Evolutionary conservation across 2,888 invertebrate genomes (phyloP), one percentile per base, ranked within the genome.

Genomic region (Eupithecia abbreviata): DNA sequence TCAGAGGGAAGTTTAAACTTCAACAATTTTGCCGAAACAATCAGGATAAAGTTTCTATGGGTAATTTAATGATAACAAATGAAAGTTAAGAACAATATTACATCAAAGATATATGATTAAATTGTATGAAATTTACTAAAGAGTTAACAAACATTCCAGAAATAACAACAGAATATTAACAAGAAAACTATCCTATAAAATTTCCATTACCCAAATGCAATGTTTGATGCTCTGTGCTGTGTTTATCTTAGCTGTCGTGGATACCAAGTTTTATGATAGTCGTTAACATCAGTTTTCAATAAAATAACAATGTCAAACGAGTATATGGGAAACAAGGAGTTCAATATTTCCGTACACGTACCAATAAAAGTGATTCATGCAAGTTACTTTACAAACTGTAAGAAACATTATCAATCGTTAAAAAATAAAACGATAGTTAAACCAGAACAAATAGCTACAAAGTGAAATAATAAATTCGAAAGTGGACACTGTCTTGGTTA

Each of bases 211-310:
- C 82, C 74, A 84, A 86, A 86, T 84, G 83, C 80, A 83, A 69
- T 66, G 72, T 71, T 86, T 85, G 82, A 85, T 85, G 78, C 79
- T 77, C 76, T 42, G 68, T 88, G 84, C 76, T 42, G 68, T 88
- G 84, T 90, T 90, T 90, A 90, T 90, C 86, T 90, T 81, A 86
- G 84, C 82, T 80, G 85, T 83, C 83, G 87, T 85, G 86, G 85
- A 90, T 89, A 86, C 87, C 86, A 86, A 84, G 84, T 90, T 93
- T 92, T 90, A 92, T 86, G 89, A 88, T 84, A 83, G 84, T 85
- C 85, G 69, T 87, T 91, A 90, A 90, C 88, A 91, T 89, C 83
- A 89, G 87, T 89, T 91, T 90, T 86, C 88, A 89, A 92, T 92
- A 92, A 90, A 90, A 90, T 82, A 81, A 86, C 85, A 82, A 84